These are phyloP conservation scores for Gallirallus australis DNA, from an alignment of 2,797 vertebrate species.

Conservation along the genomic window DNA sequence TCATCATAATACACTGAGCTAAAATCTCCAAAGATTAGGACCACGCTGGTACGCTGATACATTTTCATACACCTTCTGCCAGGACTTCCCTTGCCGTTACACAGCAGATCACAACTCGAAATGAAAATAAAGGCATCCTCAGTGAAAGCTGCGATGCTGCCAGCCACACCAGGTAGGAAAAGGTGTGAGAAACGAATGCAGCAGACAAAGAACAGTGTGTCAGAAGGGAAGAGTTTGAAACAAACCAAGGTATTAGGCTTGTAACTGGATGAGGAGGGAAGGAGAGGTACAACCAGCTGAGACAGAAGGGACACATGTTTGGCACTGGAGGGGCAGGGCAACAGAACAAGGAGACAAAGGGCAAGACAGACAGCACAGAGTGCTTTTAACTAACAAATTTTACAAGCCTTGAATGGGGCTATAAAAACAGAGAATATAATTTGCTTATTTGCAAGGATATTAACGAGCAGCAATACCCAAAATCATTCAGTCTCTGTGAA, in stretches of 20 bases:
- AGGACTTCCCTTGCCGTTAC: neutral
- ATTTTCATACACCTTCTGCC: neutral
- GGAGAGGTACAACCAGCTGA: neutral
- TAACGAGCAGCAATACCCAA: neutral
- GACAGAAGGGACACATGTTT: rapidly evolving
- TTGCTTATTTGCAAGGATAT: neutral
- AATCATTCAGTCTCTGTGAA: neutral
- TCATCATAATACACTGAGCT: neutral
- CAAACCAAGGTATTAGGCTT: neutral
- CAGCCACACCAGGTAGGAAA: neutral
- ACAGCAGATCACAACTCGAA: neutral
- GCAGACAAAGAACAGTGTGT: neutral
- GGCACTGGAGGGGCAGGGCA: neutral
- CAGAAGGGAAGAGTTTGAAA: neutral
- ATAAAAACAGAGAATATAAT: neutral
- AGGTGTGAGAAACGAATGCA: neutral
- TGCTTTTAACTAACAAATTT: neutral
- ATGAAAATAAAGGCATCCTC: neutral
- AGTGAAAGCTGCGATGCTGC: neutral
- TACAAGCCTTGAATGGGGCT: neutral
- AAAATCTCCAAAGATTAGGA: neutral
- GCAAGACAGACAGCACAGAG: neutral
- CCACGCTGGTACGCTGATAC: neutral
- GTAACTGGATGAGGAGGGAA: neutral
- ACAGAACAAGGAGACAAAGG: neutral